phyloP scores from a whole-genome alignment of 2,888 invertebrate species.

The Ophion obscuratus region DNA sequence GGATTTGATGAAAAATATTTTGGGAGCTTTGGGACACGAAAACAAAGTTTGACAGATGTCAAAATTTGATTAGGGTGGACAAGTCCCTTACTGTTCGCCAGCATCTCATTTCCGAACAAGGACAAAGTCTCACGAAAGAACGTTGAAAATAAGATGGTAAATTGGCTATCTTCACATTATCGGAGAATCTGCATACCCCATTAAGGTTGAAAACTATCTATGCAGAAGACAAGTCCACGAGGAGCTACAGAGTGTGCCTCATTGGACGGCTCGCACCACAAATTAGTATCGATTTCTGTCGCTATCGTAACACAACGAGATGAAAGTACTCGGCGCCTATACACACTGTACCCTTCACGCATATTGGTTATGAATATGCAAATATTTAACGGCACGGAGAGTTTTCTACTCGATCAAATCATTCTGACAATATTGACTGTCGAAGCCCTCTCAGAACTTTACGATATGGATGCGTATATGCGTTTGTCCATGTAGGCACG shows the following conservation, averaged over 20 bases:
- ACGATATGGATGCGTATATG: neutral
- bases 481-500: neutral
- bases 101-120: too few relatives aligned
- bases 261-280: conserved; percentile 64
- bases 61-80: too few relatives aligned
- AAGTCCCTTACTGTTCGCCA: too few relatives aligned
- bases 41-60: too few relatives aligned
- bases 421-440: conserved; percentile 69
- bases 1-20: too few relatives aligned
- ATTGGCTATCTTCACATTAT: neutral
- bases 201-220: conserved; percentile 54
- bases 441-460: conserved; percentile 45
- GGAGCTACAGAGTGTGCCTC: conserved; percentile 36
- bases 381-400: conserved; percentile 68
- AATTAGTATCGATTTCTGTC: conserved; percentile 69
- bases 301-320: conserved; percentile 9
- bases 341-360: conserved; percentile 35
- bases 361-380: conserved; percentile 75
- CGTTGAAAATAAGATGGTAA: too few relatives aligned
- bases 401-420: conserved; percentile 67
- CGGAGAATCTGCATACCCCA: neutral
- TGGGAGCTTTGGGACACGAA: too few relatives aligned
- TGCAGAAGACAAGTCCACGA: conserved; percentile 57
- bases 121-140: too few relatives aligned
- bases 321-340: conserved; percentile 17